These are phyloP conservation scores for Notospermus geniculatus DNA, from an alignment of 1,140 invertebrate genomes.

Conservation along the genomic window DNA sequence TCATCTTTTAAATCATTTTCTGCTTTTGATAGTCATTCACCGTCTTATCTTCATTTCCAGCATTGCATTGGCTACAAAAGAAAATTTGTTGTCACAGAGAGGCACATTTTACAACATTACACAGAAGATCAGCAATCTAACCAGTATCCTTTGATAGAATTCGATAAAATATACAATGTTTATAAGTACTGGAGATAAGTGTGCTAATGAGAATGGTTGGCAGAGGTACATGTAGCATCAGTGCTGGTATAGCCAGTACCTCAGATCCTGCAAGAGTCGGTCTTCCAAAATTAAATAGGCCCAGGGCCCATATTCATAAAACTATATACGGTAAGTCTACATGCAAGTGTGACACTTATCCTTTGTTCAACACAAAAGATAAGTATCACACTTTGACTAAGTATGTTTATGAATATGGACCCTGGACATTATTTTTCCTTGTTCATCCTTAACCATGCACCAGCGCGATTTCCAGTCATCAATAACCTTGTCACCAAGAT, in stretches of 20 bases:
- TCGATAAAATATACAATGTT: slow-evolving; percentile 6
- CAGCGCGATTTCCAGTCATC: slow-evolving; percentile 78
- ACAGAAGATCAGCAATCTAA: slow-evolving; percentile 87
- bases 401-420: too few species aligned
- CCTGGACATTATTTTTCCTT: slow-evolving; percentile 8
- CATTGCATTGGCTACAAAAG: slow-evolving; percentile 92
- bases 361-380: too few species aligned
- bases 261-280: too few species aligned
- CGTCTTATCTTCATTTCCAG: slow-evolving; percentile 49
- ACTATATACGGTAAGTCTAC: too few species aligned
- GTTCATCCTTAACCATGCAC: slow-evolving; percentile 30
- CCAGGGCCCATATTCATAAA: too few species aligned
- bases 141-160: slow-evolving; percentile 65
- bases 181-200: not conserved
- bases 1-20: slow-evolving; percentile 8
- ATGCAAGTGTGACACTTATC: too few species aligned
- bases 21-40: slow-evolving; percentile 1
- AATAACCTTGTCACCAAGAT: slow-evolving; percentile 91
- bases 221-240: too few species aligned
- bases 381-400: too few species aligned
- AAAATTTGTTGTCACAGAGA: slow-evolving; percentile 83
- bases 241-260: too few species aligned
- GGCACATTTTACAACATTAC: slow-evolving; percentile 84
- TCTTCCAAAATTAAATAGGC: too few species aligned
- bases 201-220: too few species aligned